These are phyloP conservation scores for Limnephilus rhombicus DNA, from an alignment of 2,888 invertebrate genomes.

Conservation along the genomic window DNA sequence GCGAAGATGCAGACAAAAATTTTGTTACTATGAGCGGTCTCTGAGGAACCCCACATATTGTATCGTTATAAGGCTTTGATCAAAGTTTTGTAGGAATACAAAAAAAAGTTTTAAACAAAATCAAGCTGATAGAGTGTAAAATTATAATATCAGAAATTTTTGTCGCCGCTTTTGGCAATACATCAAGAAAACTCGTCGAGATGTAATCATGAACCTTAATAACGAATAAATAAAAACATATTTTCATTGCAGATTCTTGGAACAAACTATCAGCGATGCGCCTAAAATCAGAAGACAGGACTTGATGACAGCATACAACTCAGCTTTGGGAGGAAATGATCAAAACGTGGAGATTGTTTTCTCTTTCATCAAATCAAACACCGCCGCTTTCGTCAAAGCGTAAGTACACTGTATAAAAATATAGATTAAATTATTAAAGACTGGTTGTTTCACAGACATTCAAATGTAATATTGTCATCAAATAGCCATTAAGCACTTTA, in stretches of 20 bases:
- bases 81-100: neutral
- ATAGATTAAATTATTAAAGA: neutral
- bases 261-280: conserved; percentile 49
- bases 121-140: neutral
- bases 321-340: conserved; percentile 76
- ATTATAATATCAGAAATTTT: neutral
- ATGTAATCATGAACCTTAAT: neutral
- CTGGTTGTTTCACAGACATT: no score
- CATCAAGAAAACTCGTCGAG: neutral
- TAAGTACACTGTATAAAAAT: conserved; percentile 68
- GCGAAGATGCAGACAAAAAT: no score
- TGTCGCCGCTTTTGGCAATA: no score
- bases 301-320: conserved; percentile 72
- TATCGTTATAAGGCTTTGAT: no score
- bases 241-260: conserved; percentile 56
- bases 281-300: conserved; percentile 73
- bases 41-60: no score
- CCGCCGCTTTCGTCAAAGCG: conserved; percentile 71
- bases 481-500: no score
- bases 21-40: no score
- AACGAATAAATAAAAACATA: neutral
- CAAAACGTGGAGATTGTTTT: conserved; percentile 78
- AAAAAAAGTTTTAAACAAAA: neutral
- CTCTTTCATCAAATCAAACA: conserved; percentile 74
- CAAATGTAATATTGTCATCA: no score